Evolutionary conservation across 1,140 invertebrate genomes (phyloP), one percentile per base, ranked within the genome.

Genomic region (Sitophilus oryzae): DNA sequence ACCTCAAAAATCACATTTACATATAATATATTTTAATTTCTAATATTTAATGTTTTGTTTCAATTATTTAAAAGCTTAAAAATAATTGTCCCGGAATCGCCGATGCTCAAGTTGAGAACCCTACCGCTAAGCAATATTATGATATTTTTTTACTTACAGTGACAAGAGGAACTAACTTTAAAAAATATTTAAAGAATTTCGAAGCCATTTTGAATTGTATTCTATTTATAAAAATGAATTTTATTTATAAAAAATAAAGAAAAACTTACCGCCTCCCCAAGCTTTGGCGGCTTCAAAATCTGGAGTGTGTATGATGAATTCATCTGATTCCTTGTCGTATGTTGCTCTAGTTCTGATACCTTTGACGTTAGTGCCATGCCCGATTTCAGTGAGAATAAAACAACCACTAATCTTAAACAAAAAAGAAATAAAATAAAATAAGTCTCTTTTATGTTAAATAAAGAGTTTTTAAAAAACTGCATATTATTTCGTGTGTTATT

Each of bases 261-360:
- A 8, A 44, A 44, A 11, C 34, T 38, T 51, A 51, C 86, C 86
- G 59, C 91, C 92, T 63, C 85, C 80, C 94, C 94, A 98, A 74
- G 90, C 93, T 79, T 98, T 98, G 25, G 90, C 89, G 14, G 93
- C 91, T 73, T 95, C 87, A 76, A 96, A 90, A 71, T 93, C 87
- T 0, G 93, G 92, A 1, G 93, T 89, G 69, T 96, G 82, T 6
- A 98, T 74, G 18, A 95, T 78, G 74, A 96, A 96, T 70, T 85
- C 79, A 74, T 87, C 73, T 2, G 79, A 83, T 19, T 73, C 71
- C 0, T 82, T 74, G 71, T 96, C 88, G 71, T 90, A 98, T 0
- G 82, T 91, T 3, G 93, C 93, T 14, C 82, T 89, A 0, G 94
- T 97, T 59, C 86, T 79, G 77, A 97, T 89, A 30, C 82, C 84